Evolutionary conservation across 2,113 vertebrate species (phyloP).

Genomic region (Oncorhynchus clarkii): DNA sequence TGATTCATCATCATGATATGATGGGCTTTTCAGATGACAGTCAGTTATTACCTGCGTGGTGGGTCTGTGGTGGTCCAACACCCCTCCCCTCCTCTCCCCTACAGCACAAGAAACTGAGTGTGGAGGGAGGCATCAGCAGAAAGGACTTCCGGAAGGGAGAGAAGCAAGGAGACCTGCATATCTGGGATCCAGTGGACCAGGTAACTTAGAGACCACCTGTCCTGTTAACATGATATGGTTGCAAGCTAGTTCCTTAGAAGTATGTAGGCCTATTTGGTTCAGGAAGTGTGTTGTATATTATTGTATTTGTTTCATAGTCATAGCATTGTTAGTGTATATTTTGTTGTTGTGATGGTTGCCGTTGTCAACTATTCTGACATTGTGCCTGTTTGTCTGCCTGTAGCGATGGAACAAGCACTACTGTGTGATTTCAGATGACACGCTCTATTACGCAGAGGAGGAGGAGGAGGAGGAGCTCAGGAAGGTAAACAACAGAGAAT

Average conservation of each 20-base stretch:
- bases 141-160: constrained; percentile 79
- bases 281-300: too few relatives aligned
- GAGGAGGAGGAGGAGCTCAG: constrained; percentile 82
- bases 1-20: too few relatives aligned
- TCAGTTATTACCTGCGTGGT: not conserved
- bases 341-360: not conserved
- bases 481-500: constrained; percentile 62
- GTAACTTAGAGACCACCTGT: constrained; percentile 54
- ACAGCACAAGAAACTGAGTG: constrained; percentile 93
- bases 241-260: too few relatives aligned
- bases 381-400: constrained; percentile 1
- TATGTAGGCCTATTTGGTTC: too few relatives aligned
- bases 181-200: constrained; percentile 97
- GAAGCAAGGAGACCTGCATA: constrained; percentile 88
- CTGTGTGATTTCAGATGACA: constrained; percentile 88
- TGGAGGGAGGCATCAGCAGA: constrained; percentile 74
- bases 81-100: not conserved
- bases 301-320: too few relatives aligned
- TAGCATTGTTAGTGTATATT: too few relatives aligned
- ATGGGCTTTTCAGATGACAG: too few relatives aligned
- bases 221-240: not conserved
- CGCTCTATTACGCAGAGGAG: constrained; percentile 92
- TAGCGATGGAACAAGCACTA: constrained; percentile 94
- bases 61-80: not conserved
- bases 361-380: not conserved